These are phyloP conservation scores for Euplagia quadripunctaria DNA, from an alignment of 2,888 invertebrate species.

Conservation along the genomic window DNA sequence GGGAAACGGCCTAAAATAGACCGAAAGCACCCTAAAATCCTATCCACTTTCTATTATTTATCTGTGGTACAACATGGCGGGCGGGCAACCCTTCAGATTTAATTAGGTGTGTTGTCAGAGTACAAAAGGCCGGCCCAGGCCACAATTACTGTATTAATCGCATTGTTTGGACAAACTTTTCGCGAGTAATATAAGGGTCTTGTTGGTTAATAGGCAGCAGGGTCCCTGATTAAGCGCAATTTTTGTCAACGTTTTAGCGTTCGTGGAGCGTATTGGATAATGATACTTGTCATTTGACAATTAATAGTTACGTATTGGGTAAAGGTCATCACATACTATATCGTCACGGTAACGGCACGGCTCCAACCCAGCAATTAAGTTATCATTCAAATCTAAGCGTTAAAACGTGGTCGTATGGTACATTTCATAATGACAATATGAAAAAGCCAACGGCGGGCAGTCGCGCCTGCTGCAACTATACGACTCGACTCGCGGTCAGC, in stretches of 20 bases:
- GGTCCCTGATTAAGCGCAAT: conserved; percentile 17
- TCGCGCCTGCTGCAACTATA: too few relatives aligned
- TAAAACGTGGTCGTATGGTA: too few relatives aligned
- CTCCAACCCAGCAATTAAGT: too few relatives aligned
- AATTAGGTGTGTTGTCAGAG: conserved; percentile 48
- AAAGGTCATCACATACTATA: too few relatives aligned
- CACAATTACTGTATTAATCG: conserved; percentile 51
- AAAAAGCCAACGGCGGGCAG: too few relatives aligned
- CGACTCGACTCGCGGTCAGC: too few relatives aligned
- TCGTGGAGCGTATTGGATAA: background rate
- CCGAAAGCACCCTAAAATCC: conserved; percentile 1
- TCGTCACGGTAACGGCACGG: too few relatives aligned
- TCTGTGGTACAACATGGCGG: background rate
- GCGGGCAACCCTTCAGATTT: conserved; percentile 42
- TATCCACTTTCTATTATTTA: background rate
- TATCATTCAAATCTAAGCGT: too few relatives aligned
- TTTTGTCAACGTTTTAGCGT: conserved; percentile 17
- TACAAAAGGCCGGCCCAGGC: conserved; percentile 39
- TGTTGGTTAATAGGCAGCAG: conserved; percentile 4
- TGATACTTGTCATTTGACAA: too few relatives aligned
- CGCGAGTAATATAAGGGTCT: conserved; percentile 9
- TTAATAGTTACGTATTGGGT: too few relatives aligned
- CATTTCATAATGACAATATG: too few relatives aligned
- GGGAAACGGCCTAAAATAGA: background rate
- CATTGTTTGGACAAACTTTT: conserved; percentile 31